Evolutionary conservation across 2,888 invertebrate genomes (phyloP), one percentile per base, ranked within the genome.

Genomic region (Synanthedon myopaeformis): DNA sequence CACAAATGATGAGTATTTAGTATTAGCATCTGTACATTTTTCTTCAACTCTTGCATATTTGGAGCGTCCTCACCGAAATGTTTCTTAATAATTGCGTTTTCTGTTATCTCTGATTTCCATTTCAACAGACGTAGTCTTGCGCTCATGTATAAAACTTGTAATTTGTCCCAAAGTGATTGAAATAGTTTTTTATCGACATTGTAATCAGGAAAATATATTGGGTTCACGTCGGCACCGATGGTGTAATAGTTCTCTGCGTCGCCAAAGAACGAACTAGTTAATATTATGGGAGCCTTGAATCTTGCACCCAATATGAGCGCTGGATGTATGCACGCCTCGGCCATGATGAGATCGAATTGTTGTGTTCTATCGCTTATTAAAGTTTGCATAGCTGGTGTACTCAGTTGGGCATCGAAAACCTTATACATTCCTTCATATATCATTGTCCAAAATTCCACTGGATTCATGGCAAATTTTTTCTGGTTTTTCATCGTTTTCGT

Each of bases 1-100:
- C 66, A 59, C 14, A 65, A 51, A 2, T 67, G 67, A 58, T 76
- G 69, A 5, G 59, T 61, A 56, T 76, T 77, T 0, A 71, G 52
- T 48, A 78, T 62, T 35, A 74, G 56, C 57, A 76, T 52, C 53
- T 68, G 69, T 4, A 68, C 49, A 49, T 49, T 49, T 19, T 49
- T 19, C 17, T 14, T 19, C 19, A 49, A 19, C 49, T 49, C 17
- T n/a, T 14, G 8, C 17, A 49, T 49, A n/a, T 3, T 49, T 4
- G 49, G 49, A 49, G 49, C 49, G 3, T 49, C 5, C 12, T 19
- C 19, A 4, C 55, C 58, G 10, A 49, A 12, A n/a, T 52, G 42
- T 23, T 17, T 17, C 8, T 14, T 42, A 13, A 42, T 42, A 13
- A 42, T 42, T 6, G 13, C 42, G 3, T 42, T 42, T 19, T 41